Evolutionary conservation across 2,888 invertebrate species (phyloP).

Genomic region (Chaetogeoica ovagalla): DNA sequence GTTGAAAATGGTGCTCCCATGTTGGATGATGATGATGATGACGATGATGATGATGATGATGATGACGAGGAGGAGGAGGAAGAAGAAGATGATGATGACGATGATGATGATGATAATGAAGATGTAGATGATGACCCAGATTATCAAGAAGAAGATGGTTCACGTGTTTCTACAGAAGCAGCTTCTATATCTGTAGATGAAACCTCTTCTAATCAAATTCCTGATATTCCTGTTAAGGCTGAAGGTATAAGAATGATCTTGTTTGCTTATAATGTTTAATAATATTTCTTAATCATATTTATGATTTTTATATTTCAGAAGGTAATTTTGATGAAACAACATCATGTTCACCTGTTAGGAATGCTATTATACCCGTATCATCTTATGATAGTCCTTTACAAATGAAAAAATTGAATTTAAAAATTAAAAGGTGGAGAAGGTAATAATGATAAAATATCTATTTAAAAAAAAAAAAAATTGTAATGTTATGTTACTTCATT

Average conservation of each 20-base stretch:
- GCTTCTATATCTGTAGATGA: constrained; percentile 53
- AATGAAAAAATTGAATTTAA: constrained; percentile 57
- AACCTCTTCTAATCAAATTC: constrained; percentile 55
- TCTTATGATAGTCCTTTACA: constrained; percentile 34
- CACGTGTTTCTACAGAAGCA: constrained; percentile 51
- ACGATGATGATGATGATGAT: constrained; percentile 75
- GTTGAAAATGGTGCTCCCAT: constrained; percentile 76
- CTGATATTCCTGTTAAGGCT: constrained; percentile 55
- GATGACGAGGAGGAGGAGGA: constrained; percentile 68
- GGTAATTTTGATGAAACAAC: constrained; percentile 36
- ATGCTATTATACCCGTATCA: constrained; percentile 1
- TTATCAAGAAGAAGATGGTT: constrained; percentile 56
- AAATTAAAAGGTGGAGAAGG: constrained; percentile 60
- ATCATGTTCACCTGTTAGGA: constrained; percentile 41
- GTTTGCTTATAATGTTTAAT: constrained; percentile 40
- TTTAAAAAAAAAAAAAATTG: constrained; percentile 6
- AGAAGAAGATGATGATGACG: constrained; percentile 54
- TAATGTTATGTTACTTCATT: background rate
- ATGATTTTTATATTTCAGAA: constrained; percentile 20
- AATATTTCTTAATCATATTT: background rate
- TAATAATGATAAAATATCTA: constrained; percentile 53
- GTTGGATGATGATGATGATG: constrained; percentile 71
- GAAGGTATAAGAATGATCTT: constrained; percentile 52
- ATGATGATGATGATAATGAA: constrained; percentile 54
- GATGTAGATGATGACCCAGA: constrained; percentile 54